phyloP scores from a whole-genome alignment of 2,888 invertebrate genomes.

The Lamellibrachia satsuma region DNA sequence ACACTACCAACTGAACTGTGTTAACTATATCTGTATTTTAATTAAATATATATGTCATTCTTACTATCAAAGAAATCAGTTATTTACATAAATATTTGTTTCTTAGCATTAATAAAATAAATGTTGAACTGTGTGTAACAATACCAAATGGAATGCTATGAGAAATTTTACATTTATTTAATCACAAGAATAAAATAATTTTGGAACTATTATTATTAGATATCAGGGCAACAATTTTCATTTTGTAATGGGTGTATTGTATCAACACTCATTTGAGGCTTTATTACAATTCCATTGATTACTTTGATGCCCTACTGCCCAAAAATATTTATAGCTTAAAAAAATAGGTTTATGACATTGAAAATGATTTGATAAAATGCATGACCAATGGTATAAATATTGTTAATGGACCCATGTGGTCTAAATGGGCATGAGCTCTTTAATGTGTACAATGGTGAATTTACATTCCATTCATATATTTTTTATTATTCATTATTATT shows the following conservation, averaged over 20 bases:
- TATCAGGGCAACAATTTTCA: not conserved
- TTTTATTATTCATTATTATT: too few species aligned
- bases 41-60: not conserved
- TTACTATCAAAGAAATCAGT: not conserved
- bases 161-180: not conserved
- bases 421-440: too few species aligned
- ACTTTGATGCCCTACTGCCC: too few species aligned
- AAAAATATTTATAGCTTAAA: too few species aligned
- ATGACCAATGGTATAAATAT: too few species aligned
- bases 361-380: too few species aligned
- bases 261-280: not conserved
- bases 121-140: not conserved
- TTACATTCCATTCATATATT: too few species aligned
- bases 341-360: too few species aligned
- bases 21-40: not conserved
- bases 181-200: not conserved
- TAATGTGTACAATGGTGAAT: too few species aligned
- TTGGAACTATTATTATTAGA: not conserved
- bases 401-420: too few species aligned
- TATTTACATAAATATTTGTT: not conserved
- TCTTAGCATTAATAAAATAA: not conserved
- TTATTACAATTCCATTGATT: too few species aligned
- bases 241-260: not conserved
- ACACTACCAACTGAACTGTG: not conserved
- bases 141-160: too few species aligned